phyloP scores from a whole-genome alignment of 2,113 vertebrate genomes.

The Amazona guildingii region DNA sequence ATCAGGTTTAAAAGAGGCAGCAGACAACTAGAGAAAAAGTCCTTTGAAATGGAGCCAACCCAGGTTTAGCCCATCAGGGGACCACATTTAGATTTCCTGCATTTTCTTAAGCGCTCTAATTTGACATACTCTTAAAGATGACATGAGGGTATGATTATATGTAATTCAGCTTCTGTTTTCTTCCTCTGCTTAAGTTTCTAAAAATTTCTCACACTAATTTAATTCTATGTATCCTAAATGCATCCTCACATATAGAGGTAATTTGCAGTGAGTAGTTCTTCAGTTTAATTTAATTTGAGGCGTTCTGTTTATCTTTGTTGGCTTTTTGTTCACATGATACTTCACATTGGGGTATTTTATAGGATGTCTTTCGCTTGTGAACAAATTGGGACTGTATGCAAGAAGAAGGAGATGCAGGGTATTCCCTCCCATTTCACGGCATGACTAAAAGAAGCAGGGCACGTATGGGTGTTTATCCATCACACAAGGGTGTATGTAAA shows the following conservation, averaged over 20 bases:
- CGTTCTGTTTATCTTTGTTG: slow-evolving; percentile 2
- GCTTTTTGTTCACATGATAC: not conserved
- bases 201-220: slow-evolving; percentile 44
- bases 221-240: slow-evolving; percentile 32
- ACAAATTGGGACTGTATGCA: not conserved
- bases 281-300: slow-evolving; percentile 39
- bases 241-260: not conserved
- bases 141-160: slow-evolving; percentile 36
- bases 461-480: not conserved
- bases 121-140: slow-evolving; percentile 29
- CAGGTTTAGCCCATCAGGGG: not conserved
- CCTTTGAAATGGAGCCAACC: slow-evolving; percentile 40
- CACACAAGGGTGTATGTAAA: not conserved
- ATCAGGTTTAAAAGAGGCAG: slow-evolving; percentile 29
- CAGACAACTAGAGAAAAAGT: not conserved
- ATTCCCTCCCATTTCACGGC: not conserved
- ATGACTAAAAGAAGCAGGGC: not conserved
- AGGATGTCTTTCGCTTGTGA: not conserved
- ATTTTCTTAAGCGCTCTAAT: not conserved
- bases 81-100: slow-evolving; percentile 36
- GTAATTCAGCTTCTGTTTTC: slow-evolving; percentile 55
- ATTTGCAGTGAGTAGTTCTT: slow-evolving; percentile 16
- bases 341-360: not conserved
- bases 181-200: slow-evolving; percentile 47
- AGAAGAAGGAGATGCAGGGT: not conserved